Base-by-base conservation (phyloP, 2,113 vertebrate species). In the Lophochroa leadbeateri region DNA sequence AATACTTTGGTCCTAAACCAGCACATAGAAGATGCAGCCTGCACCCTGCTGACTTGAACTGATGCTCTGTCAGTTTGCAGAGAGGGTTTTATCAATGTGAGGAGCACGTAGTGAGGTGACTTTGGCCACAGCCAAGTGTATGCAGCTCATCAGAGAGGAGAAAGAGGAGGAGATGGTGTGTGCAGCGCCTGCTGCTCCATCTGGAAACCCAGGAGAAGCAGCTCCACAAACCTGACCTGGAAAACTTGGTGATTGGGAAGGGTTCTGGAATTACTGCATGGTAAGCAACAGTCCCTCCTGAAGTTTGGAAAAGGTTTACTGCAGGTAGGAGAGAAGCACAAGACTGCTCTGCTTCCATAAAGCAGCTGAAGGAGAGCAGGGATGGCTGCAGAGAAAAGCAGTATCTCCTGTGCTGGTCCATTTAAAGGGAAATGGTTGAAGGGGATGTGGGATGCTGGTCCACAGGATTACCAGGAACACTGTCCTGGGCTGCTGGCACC, bases 391-490 rank as follows among this genome's bases (percentile, higher is more conserved):
- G 58, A n/a, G 57, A 43, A 64, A 44, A 88, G 64, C 49, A 46
- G 0, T 0, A 1, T 25, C 31, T 65, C 44, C 49, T 46, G 57
- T 60, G 52, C 49, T n/a, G 33, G 16, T 10, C 5, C 1, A 2
- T 0, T 9, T 52, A 35, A 29, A 55, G 29, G 82, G 61, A 79
- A n/a, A 47, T 2, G 28, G 17, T 43, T 3, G 0, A 44, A 71
- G 46, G 37, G 60, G 19, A 53, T 0, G 1, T 1, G 19, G n/a
- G 16, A 2, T 75, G 67, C 8, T 31, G 75, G 28, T 31, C 57
- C 3, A 1, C 2, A 29, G 43, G 13, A 27, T 4, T 68, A 74
- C 71, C 41, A 29, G 16, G 50, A 81, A 49, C 41, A 46, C 85
- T 50, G 47, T 24, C 39, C 47, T 23, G 46, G n/a, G 69, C 72